Percentiles rank a stretch among this genome's conserved stretches.
Evolutionary conservation across 2,113 vertebrate genomes (phyloP).

Genomic region (Anseranas semipalmata): DNA sequence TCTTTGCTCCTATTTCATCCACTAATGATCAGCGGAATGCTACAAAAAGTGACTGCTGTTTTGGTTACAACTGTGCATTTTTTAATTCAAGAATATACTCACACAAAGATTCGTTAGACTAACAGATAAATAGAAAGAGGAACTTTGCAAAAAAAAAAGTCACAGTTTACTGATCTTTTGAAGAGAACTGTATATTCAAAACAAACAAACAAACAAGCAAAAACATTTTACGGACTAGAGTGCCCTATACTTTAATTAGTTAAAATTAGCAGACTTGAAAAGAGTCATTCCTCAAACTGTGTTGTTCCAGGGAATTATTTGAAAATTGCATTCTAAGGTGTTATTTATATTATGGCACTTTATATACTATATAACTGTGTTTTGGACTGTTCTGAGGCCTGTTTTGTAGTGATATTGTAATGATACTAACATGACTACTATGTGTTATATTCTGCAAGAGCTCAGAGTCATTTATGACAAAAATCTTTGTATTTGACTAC

Average conservation of each 20-base stretch:
- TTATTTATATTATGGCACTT: background rate
- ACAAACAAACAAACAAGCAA: background rate
- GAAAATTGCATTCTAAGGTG: background rate
- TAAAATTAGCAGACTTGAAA: background rate
- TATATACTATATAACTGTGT: background rate
- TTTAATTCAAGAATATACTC: background rate
- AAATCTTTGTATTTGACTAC: background rate
- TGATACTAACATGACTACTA: background rate
- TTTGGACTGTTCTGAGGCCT: background rate
- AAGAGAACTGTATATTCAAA: background rate
- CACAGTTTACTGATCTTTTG: background rate
- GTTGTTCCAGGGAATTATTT: background rate
- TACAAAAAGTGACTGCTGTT: background rate
- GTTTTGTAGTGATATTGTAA: background rate
- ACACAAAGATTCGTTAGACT: background rate
- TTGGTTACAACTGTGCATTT: background rate
- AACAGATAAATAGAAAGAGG: background rate
- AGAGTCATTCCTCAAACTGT: background rate
- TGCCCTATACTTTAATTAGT: background rate
- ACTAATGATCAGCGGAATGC: background rate
- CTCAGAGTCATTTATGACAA: background rate
- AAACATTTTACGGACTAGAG: background rate
- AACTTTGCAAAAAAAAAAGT: background rate
- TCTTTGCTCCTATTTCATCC: background rate
- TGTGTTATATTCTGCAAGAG: background rate